Evolutionary conservation across 2,113 vertebrate genomes (phyloP), one percentile per base, ranked within the genome.

Genomic region (Perca flavescens): DNA sequence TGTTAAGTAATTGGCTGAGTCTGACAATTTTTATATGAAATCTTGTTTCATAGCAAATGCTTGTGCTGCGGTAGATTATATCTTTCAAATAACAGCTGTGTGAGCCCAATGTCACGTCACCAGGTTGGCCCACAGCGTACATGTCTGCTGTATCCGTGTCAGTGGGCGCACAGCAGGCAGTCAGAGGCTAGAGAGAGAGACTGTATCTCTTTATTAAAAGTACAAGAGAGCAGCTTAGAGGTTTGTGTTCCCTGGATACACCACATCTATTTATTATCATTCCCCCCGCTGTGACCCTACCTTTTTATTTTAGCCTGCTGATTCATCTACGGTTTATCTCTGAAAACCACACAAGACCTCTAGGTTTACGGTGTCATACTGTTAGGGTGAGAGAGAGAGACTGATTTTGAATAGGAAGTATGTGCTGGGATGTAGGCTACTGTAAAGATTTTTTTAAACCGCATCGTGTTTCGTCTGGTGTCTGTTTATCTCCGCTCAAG

Each of bases 301-400:
- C 92, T 94, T 96, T 97, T 97, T 97, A 96, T 97, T 98, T 98
- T 97, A 96, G 93, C 95, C 88, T 93, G 92, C 89, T 97, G 96
- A 97, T 96, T 97, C 97, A 97, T 96, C 95, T 93, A 93, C 95
- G 92, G 95, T 94, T 96, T 95, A 96, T 96, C 95, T 94, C 92
- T 89, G 87, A 94, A 96, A 96, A 95, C 95, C 96, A 95, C 95
- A 96, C 95, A 96, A 94, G 90, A 74, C 79, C 91, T 96, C 94
- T 96, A 93, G 89, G 90, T 94, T 97, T 97, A 96, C 95, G 95
- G 88, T 80, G 71, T 84, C 92, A 90, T 86, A 81, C 86, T 93
- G 88, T 91, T 91, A 80, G 86, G 87, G 85, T 74, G 70, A 84
- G 90, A 88, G 83, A 73, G 14, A 79, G 64, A 57, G 72, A 60